A percentile compares a stretch with the other conserved stretches of the same genome.
phyloP scores from a whole-genome alignment of 2,113 vertebrate species.

The Taurulus bubalis region DNA sequence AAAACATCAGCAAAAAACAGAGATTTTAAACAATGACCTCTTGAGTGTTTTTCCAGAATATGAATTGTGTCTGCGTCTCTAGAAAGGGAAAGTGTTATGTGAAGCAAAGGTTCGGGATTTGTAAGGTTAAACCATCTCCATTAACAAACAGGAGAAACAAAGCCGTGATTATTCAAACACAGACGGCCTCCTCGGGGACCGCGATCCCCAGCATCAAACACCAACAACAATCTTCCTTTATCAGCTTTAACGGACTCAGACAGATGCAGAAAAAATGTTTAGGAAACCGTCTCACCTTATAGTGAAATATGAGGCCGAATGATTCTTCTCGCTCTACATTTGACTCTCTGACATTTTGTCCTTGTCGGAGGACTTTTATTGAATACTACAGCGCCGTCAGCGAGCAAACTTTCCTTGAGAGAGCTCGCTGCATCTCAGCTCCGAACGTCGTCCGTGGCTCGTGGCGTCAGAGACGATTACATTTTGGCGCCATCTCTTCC shows the following conservation, averaged over 20 bases:
- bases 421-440: slow-evolving; percentile 41
- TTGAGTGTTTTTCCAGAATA: neutral
- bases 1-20: no score
- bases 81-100: neutral
- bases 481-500: slow-evolving; percentile 68
- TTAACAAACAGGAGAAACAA: slow-evolving; percentile 76
- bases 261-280: neutral
- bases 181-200: slow-evolving; percentile 38
- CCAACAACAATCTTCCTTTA: neutral
- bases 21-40: neutral
- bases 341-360: neutral
- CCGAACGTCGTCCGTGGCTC: slow-evolving; percentile 50
- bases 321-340: neutral
- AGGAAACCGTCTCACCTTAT: neutral
- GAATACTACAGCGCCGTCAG: slow-evolving; percentile 6
- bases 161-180: slow-evolving; percentile 63
- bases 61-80: neutral
- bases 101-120: slow-evolving; percentile 59
- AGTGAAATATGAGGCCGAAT: neutral
- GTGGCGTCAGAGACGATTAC: slow-evolving; percentile 76
- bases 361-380: neutral
- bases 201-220: slow-evolving; percentile 37
- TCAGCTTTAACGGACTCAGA: neutral
- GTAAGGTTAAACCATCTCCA: slow-evolving; percentile 73
- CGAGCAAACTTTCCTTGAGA: slow-evolving; percentile 36